phyloP scores from a whole-genome alignment of 2,113 vertebrate species.

The Turnix velox region DNA sequence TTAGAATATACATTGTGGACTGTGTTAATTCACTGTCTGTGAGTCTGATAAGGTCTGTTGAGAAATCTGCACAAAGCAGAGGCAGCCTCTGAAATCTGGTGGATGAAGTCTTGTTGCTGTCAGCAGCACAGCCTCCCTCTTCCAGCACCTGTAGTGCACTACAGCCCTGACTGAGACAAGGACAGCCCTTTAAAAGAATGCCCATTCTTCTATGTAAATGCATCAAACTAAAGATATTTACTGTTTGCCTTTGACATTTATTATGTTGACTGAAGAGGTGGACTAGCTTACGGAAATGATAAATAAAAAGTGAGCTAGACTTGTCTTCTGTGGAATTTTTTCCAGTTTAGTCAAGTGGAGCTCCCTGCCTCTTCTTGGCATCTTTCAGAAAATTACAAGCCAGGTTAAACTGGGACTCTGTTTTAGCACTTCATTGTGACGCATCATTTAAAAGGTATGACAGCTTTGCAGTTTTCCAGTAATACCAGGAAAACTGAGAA shows the following conservation, averaged over 20 bases:
- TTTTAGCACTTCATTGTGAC: constrained; percentile 73
- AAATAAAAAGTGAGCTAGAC: constrained; percentile 66
- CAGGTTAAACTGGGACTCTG: constrained; percentile 68
- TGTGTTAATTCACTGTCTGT: not conserved
- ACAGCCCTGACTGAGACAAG: not conserved
- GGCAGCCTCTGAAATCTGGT: not conserved
- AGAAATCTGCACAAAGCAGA: not conserved
- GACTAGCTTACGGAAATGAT: constrained; percentile 54
- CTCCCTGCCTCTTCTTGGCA: constrained; percentile 62
- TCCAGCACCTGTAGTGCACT: not conserved
- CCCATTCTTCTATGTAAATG: not conserved
- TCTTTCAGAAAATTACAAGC: constrained; percentile 48
- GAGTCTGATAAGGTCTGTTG: not conserved
- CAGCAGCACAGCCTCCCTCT: not conserved
- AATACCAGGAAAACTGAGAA: constrained; percentile 25
- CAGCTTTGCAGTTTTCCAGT: constrained; percentile 59
- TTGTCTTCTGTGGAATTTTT: constrained; percentile 70
- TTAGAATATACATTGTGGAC: not conserved
- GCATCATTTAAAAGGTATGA: constrained; percentile 72
- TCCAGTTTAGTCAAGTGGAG: constrained; percentile 65
- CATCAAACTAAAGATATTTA: not conserved
- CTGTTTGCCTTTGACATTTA: constrained; percentile 53
- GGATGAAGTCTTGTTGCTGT: not conserved
- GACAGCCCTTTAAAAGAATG: not conserved
- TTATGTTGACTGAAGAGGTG: constrained; percentile 37